Evolutionary conservation across 1,140 invertebrate species (phyloP).

Genomic region (Zaprionus gabonicus): DNA sequence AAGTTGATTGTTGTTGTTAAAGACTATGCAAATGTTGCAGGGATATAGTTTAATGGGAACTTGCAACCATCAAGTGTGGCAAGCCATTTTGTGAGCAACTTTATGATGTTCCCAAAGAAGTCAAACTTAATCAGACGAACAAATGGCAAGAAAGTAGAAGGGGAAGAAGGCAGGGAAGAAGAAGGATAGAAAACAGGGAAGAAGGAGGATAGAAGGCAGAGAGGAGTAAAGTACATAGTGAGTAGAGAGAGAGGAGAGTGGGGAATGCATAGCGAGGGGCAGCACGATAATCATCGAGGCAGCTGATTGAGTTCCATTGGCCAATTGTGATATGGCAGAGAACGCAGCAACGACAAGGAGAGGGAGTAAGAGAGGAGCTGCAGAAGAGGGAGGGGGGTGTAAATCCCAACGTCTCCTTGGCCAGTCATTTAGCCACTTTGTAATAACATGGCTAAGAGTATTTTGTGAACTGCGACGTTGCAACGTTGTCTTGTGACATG

Average conservation of each 20-base stretch:
- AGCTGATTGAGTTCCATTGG: slow-evolving; percentile 32
- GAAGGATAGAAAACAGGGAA: too few relatives aligned
- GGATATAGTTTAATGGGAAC: background rate
- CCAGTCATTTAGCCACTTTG: slow-evolving; percentile 73
- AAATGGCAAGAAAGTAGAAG: background rate
- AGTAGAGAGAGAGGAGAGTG: too few relatives aligned
- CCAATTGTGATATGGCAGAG: background rate
- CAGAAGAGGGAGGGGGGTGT: background rate
- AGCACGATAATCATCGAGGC: slow-evolving; percentile 14
- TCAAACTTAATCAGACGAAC: background rate
- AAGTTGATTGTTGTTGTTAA: slow-evolving; percentile 37
- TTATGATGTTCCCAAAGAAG: background rate
- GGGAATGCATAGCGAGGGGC: too few relatives aligned
- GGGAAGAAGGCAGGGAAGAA: too few relatives aligned
- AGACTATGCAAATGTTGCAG: slow-evolving; percentile 62
- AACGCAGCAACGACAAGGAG: background rate
- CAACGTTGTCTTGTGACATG: background rate
- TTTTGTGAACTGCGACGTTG: slow-evolving; percentile 63
- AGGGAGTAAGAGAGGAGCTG: background rate
- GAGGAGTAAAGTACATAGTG: too few relatives aligned
- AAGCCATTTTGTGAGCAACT: background rate
- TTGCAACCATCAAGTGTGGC: too few relatives aligned
- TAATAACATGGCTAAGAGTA: slow-evolving; percentile 81
- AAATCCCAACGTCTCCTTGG: background rate
- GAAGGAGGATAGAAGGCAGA: too few relatives aligned